Evolutionary conservation across 2,113 vertebrate species (phyloP), one percentile per base, ranked within the genome.

Genomic region (Sorex araneus): DNA sequence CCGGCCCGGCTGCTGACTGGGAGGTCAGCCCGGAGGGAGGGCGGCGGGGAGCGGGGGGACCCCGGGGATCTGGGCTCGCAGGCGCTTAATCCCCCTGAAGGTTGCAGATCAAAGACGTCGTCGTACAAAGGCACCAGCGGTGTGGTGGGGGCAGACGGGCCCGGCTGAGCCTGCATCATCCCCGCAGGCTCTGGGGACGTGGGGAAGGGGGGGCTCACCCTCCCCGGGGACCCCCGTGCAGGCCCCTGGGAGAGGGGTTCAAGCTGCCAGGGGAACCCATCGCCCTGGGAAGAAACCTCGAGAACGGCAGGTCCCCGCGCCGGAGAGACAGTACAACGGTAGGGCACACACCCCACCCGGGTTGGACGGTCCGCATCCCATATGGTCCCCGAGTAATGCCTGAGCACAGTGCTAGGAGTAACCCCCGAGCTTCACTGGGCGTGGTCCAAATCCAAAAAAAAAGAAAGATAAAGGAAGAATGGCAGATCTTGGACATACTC

Each of bases 11-110:
- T 27, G 67, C 96, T 84, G 76, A 73, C 95, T 80, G 95, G 92
- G 95, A 94, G 95, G 96, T 94, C 96, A 94, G 93, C 86, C 88
- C 54, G 36, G 84, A 90, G 94, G 88, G 92, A 92, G 91, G 95
- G 95, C 83, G 79, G 80, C 75, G 85, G 90, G 94, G 95, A 94
- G 83, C 27, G 73, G 92, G 64, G 87, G 93, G 93, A 94, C 84
- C 94, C 92, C 67, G 54, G 92, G 95, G 96, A 94, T 50, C n/a
- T 4, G 80, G 76, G 84, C 94, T 96, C 96, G 57, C 74, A 25
- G 92, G 88, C 92, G 91, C 88, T 92, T 95, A 97, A 97, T 97
- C 94, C 96, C 93, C 89, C 93, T 45, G 93, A 92, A 95, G 83
- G 94, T 83, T 95, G 76, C 95, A 91, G 94, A 97, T 96, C 95